Evolutionary conservation across 2,888 invertebrate genomes (phyloP).

Genomic region (Brachycybe producta): DNA sequence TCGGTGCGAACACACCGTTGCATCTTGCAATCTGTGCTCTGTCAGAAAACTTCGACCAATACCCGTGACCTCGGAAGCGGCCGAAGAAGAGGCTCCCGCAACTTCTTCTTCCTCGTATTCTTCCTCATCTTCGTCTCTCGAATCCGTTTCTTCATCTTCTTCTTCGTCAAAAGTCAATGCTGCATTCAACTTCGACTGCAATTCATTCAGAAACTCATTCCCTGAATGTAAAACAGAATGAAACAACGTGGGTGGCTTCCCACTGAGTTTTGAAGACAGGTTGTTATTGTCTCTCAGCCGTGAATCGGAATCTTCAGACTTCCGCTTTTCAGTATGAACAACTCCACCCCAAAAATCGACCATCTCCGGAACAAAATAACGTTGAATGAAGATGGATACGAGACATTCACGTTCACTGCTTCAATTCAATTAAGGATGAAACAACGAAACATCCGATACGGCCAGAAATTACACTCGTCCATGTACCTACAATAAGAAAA

Average conservation of each 20-base stretch:
- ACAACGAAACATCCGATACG: too few species aligned
- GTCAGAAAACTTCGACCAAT: too few species aligned
- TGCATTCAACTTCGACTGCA: conserved; percentile 28
- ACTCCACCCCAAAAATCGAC: conserved; percentile 21
- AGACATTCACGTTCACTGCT: too few species aligned
- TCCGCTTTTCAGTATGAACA: conserved; percentile 7
- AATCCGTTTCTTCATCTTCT: conserved; percentile 7
- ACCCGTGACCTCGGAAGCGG: not conserved
- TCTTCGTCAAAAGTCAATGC: conserved; percentile 22
- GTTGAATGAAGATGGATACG: too few species aligned
- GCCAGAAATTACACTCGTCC: too few species aligned
- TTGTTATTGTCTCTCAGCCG: not conserved
- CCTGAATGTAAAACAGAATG: conserved; percentile 41
- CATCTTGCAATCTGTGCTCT: too few species aligned
- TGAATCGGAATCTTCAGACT: conserved; percentile 15
- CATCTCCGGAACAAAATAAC: too few species aligned
- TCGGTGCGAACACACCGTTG: not conserved
- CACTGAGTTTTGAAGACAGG: not conserved
- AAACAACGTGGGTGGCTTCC: conserved; percentile 34
- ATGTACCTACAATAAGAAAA: too few species aligned
- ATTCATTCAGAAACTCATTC: conserved; percentile 39
- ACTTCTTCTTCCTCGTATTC: conserved; percentile 10
- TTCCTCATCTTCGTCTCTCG: conserved; percentile 3
- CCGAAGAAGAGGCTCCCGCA: conserved; percentile 9
- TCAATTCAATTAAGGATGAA: too few species aligned